Percentiles rank a stretch among this genome's conserved stretches.
Evolutionary conservation across 2,113 vertebrate genomes (phyloP).

Genomic region (Crotalus helleri): DNA sequence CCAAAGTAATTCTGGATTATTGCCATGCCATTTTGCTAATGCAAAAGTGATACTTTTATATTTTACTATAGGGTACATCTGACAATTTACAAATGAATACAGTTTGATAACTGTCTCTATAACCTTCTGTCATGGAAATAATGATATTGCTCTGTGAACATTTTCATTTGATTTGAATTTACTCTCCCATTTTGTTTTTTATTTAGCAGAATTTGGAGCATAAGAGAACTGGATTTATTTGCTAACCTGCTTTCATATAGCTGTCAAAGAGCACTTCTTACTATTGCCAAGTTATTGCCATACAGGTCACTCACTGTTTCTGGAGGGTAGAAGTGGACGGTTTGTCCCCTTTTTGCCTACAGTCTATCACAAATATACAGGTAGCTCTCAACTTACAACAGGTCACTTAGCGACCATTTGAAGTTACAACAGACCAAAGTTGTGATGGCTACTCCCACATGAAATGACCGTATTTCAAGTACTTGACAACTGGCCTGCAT

Average conservation of each 20-base stretch:
- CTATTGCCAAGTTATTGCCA: background rate
- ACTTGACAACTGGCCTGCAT: background rate
- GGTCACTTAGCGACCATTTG: background rate
- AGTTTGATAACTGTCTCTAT: background rate
- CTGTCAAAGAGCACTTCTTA: background rate
- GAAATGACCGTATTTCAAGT: background rate
- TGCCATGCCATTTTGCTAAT: background rate
- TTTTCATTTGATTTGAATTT: background rate
- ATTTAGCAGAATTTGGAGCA: background rate
- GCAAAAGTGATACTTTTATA: background rate
- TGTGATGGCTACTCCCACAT: background rate
- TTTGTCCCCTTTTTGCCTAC: background rate
- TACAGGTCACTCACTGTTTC: background rate
- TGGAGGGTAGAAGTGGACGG: background rate
- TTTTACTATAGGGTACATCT: background rate
- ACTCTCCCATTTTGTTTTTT: background rate
- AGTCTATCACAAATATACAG: background rate
- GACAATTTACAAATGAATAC: background rate
- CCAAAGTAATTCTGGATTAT: background rate
- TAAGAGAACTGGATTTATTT: background rate
- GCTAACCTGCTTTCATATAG: background rate
- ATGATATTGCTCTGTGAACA: background rate
- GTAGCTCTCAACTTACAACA: background rate
- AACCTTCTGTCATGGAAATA: background rate
- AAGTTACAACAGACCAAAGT: background rate